A percentile compares a stretch with the other conserved stretches of the same genome.
Conservation (phyloP, 1,140 invertebrate genomes). For the Anadara kagoshimensis region DNA sequence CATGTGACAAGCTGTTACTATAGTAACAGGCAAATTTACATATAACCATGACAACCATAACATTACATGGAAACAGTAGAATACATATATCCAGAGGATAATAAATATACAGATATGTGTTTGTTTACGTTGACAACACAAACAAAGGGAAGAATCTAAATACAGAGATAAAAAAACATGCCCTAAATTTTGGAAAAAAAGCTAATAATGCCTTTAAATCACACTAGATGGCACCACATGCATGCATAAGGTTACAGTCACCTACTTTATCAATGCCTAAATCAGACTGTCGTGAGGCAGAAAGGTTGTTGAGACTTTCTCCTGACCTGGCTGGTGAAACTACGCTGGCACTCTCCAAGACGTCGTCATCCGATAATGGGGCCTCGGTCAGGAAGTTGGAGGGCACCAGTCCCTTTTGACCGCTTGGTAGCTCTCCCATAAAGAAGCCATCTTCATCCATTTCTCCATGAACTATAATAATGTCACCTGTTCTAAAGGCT, state of each 20-base stretch:
- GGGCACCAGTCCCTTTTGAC: constrained; percentile 93
- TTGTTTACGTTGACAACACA: background rate
- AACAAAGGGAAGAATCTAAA: background rate
- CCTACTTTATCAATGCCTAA: constrained; percentile 57
- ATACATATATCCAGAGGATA: background rate
- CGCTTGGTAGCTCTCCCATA: constrained; percentile 93
- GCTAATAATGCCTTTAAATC: constrained; percentile 22
- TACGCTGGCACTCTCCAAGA: constrained; percentile 60
- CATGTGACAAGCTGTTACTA: too few relatives aligned
- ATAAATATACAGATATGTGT: background rate
- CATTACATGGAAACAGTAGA: background rate
- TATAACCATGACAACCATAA: too few relatives aligned
- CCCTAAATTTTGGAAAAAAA: constrained; percentile 8
- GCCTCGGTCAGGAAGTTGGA: constrained; percentile 86
- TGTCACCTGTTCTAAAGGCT: constrained; percentile 95
- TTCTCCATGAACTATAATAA: constrained; percentile 97
- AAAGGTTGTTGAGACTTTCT: constrained; percentile 57
- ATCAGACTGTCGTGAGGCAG: constrained; percentile 53
- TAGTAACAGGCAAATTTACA: too few relatives aligned
- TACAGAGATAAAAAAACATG: background rate
- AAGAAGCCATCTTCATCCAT: constrained; percentile 99
- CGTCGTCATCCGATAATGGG: constrained; percentile 61
- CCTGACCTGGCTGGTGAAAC: constrained; percentile 64
- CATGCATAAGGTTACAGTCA: constrained; percentile 42
- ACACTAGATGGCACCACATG: constrained; percentile 36